phyloP scores from a whole-genome alignment of 2,113 vertebrate species.

The Tretioscincus oriximinensis region DNA sequence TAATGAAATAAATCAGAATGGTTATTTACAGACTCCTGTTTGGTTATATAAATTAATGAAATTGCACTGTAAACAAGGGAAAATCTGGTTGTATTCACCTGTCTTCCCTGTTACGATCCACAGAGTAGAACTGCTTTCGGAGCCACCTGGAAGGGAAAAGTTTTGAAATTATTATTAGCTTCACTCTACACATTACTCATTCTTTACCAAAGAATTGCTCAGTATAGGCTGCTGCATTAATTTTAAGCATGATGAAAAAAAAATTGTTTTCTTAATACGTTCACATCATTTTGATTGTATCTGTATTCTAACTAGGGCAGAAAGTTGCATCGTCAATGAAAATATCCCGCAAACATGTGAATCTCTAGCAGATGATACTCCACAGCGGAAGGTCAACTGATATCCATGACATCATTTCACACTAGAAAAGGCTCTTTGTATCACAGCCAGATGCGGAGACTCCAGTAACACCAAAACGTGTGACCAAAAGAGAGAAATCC shows the following conservation, averaged over 20 bases:
- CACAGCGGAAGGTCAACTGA: no score
- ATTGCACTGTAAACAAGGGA: not conserved
- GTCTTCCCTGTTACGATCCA: conserved; percentile 93
- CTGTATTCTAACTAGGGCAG: no score
- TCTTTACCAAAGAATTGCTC: not conserved
- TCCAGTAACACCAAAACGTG: no score
- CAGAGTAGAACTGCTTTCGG: conserved; percentile 93
- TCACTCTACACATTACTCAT: not conserved
- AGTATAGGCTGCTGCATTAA: not conserved
- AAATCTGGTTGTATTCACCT: conserved; percentile 73
- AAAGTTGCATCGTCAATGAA: no score
- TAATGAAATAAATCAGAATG: not conserved
- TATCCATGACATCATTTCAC: no score
- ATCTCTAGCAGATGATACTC: no score
- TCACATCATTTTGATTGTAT: no score
- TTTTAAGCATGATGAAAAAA: not conserved
- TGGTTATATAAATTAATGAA: fast-evolving
- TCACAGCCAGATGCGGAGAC: no score
- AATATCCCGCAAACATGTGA: no score
- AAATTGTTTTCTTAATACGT: not conserved
- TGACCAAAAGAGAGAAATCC: no score
- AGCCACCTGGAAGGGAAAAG: conserved; percentile 82
- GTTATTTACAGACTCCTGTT: not conserved
- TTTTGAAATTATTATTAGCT: conserved; percentile 13
- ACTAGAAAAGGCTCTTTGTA: no score